These are phyloP conservation scores for Aelia acuminata DNA, from an alignment of 2,888 invertebrate genomes.

Conservation along the genomic window DNA sequence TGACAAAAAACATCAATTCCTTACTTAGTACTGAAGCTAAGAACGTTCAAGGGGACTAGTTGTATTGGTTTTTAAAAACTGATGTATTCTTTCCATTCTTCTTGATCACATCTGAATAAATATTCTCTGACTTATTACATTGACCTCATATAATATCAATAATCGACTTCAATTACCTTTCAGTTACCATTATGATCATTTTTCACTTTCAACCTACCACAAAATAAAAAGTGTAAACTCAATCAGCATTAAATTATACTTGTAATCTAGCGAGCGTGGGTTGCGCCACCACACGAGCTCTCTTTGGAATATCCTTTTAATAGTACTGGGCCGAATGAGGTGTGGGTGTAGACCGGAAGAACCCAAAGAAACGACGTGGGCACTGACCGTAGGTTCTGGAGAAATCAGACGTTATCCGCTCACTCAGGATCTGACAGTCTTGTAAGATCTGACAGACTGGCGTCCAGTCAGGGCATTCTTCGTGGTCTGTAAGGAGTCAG, in stretches of 20 bases:
- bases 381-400: neutral
- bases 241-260: neutral
- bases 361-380: neutral
- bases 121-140: neutral
- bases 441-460: too few species aligned
- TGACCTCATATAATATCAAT: neutral
- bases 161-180: neutral
- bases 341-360: neutral
- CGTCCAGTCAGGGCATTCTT: neutral
- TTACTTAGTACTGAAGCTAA: too few species aligned
- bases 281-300: neutral
- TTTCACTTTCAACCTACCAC: neutral
- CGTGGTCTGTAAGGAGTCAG: neutral
- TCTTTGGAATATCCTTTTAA: conserved; percentile 6
- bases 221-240: neutral
- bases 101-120: too few species aligned
- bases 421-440: neutral
- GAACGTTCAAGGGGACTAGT: too few species aligned
- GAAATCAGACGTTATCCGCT: neutral
- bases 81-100: too few species aligned
- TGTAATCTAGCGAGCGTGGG: neutral
- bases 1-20: too few species aligned
- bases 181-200: neutral
- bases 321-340: neutral
- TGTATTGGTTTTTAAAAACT: too few species aligned